Percentiles rank a stretch among this genome's conserved stretches.
phyloP scores from a whole-genome alignment of 1,140 invertebrate genomes.

The Lordiphosa mommai region DNA sequence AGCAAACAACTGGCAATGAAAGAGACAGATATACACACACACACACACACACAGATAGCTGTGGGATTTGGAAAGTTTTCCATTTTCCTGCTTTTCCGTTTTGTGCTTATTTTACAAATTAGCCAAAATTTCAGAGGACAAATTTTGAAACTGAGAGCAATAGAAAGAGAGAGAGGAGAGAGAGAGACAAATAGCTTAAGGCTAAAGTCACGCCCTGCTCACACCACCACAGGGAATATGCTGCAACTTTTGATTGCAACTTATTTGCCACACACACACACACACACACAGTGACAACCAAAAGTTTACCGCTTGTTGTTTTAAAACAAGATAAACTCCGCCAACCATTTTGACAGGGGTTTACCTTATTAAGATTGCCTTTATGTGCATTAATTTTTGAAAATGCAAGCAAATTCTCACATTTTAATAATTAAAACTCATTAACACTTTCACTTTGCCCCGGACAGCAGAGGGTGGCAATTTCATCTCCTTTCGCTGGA shows the following conservation, averaged over 20 bases:
- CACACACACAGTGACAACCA: slow-evolving; percentile 25
- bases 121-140: slow-evolving; percentile 27
- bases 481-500: slow-evolving; percentile 33
- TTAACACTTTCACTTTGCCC: slow-evolving; percentile 55
- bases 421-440: slow-evolving; percentile 76
- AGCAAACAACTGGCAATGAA: slow-evolving; percentile 43
- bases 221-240: slow-evolving; percentile 19
- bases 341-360: slow-evolving; percentile 19
- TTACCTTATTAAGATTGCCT: slow-evolving; percentile 3
- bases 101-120: slow-evolving; percentile 64
- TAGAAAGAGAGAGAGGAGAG: background rate
- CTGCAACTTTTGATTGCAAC: slow-evolving; percentile 72
- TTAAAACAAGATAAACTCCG: slow-evolving; percentile 52
- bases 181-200: slow-evolving; percentile 28
- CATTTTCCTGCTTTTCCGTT: slow-evolving; percentile 9
- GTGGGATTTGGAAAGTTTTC: slow-evolving; percentile 15
- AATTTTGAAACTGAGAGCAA: background rate
- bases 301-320: slow-evolving; percentile 59
- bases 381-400: slow-evolving; percentile 3
- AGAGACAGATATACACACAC: slow-evolving; percentile 1
- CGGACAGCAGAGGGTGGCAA: background rate
- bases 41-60: background rate
- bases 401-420: slow-evolving; percentile 13
- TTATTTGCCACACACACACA: slow-evolving; percentile 57
- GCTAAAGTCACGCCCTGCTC: slow-evolving; percentile 27